These are phyloP conservation scores for Perithous albicinctus DNA, from an alignment of 2,888 invertebrate species.

Conservation along the genomic window DNA sequence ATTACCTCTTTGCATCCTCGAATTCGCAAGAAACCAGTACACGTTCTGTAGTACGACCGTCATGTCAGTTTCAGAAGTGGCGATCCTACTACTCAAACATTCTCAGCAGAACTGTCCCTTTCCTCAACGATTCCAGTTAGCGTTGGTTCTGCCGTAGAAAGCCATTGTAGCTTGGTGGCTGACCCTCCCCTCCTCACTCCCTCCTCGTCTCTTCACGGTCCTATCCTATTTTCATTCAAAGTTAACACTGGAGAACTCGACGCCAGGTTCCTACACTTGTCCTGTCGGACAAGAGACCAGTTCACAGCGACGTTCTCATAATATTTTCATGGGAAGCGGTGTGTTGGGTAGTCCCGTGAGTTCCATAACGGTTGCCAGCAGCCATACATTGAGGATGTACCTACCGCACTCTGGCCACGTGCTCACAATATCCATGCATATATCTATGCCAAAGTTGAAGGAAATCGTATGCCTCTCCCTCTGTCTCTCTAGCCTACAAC, in stretches of 20 bases:
- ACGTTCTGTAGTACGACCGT: neutral
- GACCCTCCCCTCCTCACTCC: too few species aligned
- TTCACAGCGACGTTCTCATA: slow-evolving; percentile 60
- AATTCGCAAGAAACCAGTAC: neutral
- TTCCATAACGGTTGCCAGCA: slow-evolving; percentile 52
- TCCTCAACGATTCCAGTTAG: slow-evolving; percentile 29
- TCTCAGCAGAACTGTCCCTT: neutral
- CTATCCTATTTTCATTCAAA: slow-evolving; percentile 58
- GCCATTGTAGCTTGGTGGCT: slow-evolving; percentile 14
- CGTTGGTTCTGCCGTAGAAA: slow-evolving; percentile 1
- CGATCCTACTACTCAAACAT: slow-evolving; percentile 6
- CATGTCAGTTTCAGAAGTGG: neutral
- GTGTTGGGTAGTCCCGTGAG: slow-evolving; percentile 58
- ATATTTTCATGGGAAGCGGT: slow-evolving; percentile 62
- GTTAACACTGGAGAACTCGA: slow-evolving; percentile 42
- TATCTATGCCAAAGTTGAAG: slow-evolving; percentile 63
- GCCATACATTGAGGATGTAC: slow-evolving; percentile 52
- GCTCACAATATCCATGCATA: slow-evolving; percentile 63
- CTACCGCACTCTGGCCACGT: slow-evolving; percentile 60
- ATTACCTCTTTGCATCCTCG: neutral
- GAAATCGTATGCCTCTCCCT: slow-evolving; percentile 46
- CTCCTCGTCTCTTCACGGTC: slow-evolving; percentile 1
- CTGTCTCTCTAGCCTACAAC: slow-evolving; percentile 50
- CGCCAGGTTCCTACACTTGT: slow-evolving; percentile 13
- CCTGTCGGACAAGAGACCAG: slow-evolving; percentile 46